Evolutionary conservation across 2,797 vertebrate species (phyloP).

Genomic region (Eulemur albifrons): DNA sequence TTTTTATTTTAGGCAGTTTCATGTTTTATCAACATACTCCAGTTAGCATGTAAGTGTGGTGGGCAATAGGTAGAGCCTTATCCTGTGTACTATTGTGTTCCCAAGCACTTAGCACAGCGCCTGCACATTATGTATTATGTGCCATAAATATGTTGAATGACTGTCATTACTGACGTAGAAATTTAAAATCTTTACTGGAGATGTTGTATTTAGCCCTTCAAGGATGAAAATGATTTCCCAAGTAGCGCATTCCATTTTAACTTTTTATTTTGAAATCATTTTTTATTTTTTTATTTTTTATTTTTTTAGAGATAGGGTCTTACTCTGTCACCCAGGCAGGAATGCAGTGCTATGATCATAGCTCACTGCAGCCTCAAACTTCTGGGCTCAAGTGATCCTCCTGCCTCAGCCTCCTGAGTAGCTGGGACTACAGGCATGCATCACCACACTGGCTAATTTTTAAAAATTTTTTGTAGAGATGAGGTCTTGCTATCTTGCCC

Average conservation of each 20-base stretch:
- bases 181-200: not conserved
- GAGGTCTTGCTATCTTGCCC: not conserved
- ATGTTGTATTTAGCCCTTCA: not conserved
- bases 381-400: not conserved
- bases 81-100: not conserved
- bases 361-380: not conserved
- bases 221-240: not conserved
- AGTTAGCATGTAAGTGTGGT: not conserved
- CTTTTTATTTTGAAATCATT: not conserved
- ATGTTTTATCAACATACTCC: not conserved
- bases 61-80: not conserved
- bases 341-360: not conserved
- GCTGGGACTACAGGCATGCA: not conserved
- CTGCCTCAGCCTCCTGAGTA: not conserved
- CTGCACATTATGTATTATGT: not conserved
- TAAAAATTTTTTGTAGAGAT: not conserved
- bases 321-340: not conserved
- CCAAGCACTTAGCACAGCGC: not conserved
- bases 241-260: not conserved
- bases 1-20: not conserved
- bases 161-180: not conserved
- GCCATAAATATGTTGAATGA: not conserved
- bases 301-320: not conserved
- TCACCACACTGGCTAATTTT: too few relatives aligned
- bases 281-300: not conserved